These are phyloP conservation scores for Platyscapa corneri DNA, from an alignment of 1,140 invertebrate species.

Conservation along the genomic window DNA sequence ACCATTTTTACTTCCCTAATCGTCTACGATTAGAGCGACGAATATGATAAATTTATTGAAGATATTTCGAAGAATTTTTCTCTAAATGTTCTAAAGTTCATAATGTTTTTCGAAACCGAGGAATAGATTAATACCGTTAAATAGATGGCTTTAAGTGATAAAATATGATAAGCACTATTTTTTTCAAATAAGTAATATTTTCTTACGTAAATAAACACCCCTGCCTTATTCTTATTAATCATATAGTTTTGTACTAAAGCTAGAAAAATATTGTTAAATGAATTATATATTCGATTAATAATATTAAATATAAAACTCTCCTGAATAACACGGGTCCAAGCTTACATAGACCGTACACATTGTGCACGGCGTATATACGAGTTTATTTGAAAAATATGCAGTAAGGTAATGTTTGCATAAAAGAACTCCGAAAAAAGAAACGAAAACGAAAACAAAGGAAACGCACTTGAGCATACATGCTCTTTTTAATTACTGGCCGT, in stretches of 20 bases:
- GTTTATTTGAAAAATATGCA: conserved; percentile 53
- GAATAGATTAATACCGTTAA: too few relatives aligned
- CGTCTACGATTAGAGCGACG: not conserved
- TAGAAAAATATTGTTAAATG: not conserved
- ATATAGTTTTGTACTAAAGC: not conserved
- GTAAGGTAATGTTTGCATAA: conserved; percentile 51
- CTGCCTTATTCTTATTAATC: not conserved
- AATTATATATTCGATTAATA: conserved; percentile 32
- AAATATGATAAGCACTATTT: too few relatives aligned
- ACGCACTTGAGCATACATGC: conserved; percentile 53
- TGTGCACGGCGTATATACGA: conserved; percentile 7
- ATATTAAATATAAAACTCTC: conserved; percentile 27
- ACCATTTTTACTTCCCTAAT: not conserved
- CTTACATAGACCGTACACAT: not conserved
- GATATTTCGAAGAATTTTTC: not conserved
- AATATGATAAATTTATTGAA: not conserved
- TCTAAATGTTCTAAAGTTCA: too few relatives aligned
- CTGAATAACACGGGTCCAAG: not conserved
- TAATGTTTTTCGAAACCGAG: too few relatives aligned
- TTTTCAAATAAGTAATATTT: too few relatives aligned
- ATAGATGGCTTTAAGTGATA: too few relatives aligned
- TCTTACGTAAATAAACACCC: too few relatives aligned
- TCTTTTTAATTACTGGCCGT: conserved; percentile 53
- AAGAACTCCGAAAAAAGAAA: conserved; percentile 37
- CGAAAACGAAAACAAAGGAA: conserved; percentile 50